Base-by-base conservation (phyloP, 1,140 invertebrate genomes). In the Oedothorax gibbosus region DNA sequence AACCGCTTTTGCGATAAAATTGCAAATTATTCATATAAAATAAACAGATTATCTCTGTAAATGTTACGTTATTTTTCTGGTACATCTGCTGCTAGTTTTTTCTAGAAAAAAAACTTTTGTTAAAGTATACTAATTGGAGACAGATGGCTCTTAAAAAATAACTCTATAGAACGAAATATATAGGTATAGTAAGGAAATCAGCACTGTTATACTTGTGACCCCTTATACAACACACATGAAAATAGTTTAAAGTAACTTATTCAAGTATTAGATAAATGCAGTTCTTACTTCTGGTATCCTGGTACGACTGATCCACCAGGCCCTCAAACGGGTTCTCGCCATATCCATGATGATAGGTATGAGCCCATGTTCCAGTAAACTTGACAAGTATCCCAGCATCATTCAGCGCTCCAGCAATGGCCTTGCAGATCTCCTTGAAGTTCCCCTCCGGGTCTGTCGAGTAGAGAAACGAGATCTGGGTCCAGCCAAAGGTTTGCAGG, bases 211-310 rank as follows among this genome's bases (percentile, higher is more conserved):
- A 5, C 35, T 35, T 35, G 35, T 35, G 35, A 5, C 1, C 1
- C 5, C 5, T 35, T 35, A 35, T 35, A 35, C 35, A 35, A 35
- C 35, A 35, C 35, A 35, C 35, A 35, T 35, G 2, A 35, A 35
- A 35, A 35, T 35, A 35, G 35, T 35, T 35, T 35, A 35, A 35
- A 35, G 35, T 35, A 35, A 35, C 49, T n/a, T 15, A 69, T 49
- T 50, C 12, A 51, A 54, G 3, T 49, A 15, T 56, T 54, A 51
- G 14, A 12, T 7, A 35, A 35, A 62, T 18, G 18, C 57, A 15
- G 11, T 51, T 92, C 94, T 94, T 89, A 97, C 96, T 96, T 90
- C 96, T 92, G 0, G 95, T 94, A 86, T 95, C 93, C 57, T 91
- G 91, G 88, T 94, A 94, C 0, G 95, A 96, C 69, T 95, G 92